Percentiles rank a stretch among this genome's conserved stretches.
Conservation (phyloP, 2,113 vertebrate species). For the Anoplopoma fimbria region DNA sequence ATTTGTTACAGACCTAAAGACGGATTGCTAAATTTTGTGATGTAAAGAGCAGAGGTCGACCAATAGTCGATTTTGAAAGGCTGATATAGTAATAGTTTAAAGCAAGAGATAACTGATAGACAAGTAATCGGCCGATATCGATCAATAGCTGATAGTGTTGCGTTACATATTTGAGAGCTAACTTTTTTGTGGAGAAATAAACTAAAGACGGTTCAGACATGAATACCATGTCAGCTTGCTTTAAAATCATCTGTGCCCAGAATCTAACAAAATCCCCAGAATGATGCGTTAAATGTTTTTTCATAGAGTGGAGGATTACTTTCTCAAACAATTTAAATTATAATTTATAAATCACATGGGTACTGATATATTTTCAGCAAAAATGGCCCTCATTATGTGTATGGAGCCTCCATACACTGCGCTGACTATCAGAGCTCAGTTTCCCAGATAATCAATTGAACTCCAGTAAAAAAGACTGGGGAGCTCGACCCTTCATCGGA, state of each 20-base stretch:
- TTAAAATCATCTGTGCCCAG: too few relatives aligned
- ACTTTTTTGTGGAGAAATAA: background rate
- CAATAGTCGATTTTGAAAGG: too few relatives aligned
- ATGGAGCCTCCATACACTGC: background rate
- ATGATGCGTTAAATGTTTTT: background rate
- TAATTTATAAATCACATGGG: background rate
- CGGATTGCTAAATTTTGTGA: background rate
- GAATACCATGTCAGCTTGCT: background rate
- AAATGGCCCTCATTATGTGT: background rate
- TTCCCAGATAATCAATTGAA: background rate
- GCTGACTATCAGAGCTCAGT: background rate
- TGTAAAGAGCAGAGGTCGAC: background rate
- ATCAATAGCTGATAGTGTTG: background rate
- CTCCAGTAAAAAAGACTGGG: background rate
- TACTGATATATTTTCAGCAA: background rate
- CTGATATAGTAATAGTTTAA: too few relatives aligned
- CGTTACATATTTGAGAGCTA: background rate
- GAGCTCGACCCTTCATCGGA: background rate
- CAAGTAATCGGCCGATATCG: background rate
- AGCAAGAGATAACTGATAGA: background rate
- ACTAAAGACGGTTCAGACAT: background rate
- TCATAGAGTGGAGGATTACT: background rate
- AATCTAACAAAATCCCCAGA: background rate
- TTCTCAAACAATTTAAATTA: too few relatives aligned
- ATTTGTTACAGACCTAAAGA: background rate